phyloP scores from a whole-genome alignment of 2,797 vertebrate species.

The Enteromius anoplus region DNA sequence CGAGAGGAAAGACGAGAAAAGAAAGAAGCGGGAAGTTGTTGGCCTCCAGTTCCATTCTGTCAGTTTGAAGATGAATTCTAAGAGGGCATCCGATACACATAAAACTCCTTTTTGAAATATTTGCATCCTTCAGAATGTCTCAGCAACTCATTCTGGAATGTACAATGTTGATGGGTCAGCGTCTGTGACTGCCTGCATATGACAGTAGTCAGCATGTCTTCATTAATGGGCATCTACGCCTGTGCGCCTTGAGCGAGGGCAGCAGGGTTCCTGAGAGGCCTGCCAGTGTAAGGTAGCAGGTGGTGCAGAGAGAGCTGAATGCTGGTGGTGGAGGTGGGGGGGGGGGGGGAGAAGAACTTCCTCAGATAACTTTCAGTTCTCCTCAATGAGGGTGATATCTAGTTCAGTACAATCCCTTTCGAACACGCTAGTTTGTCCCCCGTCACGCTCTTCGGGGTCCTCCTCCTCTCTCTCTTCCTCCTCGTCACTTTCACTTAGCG shows the following conservation, averaged over 20 bases:
- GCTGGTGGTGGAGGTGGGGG: slow-evolving; percentile 59
- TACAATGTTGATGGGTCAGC: slow-evolving; percentile 76
- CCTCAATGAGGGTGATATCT: slow-evolving; percentile 91
- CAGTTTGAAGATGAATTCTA: slow-evolving; percentile 52
- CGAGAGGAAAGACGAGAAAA: slow-evolving; percentile 60
- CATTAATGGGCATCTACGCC: slow-evolving; percentile 64
- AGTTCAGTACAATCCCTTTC: slow-evolving; percentile 93
- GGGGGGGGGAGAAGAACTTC: slow-evolving; percentile 57
- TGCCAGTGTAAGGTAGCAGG: slow-evolving; percentile 71
- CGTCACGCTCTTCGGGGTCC: slow-evolving; percentile 68
- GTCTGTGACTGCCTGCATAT: slow-evolving; percentile 72
- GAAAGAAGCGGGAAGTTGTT: slow-evolving; percentile 62
- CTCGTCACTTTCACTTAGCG: slow-evolving; percentile 89
- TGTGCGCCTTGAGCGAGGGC: slow-evolving; percentile 71
- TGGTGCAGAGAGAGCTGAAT: slow-evolving; percentile 59
- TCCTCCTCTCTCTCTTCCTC: slow-evolving; percentile 76
- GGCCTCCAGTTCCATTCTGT: slow-evolving; percentile 54
- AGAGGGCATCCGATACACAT: slow-evolving; percentile 49
- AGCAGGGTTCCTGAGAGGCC: slow-evolving; percentile 79
- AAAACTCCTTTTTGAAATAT: slow-evolving; percentile 59
- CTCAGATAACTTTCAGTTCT: slow-evolving; percentile 81
- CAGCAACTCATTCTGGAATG: slow-evolving; percentile 72
- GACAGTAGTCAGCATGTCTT: slow-evolving; percentile 73
- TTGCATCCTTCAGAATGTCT: slow-evolving; percentile 63
- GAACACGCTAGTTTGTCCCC: slow-evolving; percentile 83